Evolutionary conservation across 2,113 vertebrate species (phyloP).

Genomic region (Neodon shergylaensis): DNA sequence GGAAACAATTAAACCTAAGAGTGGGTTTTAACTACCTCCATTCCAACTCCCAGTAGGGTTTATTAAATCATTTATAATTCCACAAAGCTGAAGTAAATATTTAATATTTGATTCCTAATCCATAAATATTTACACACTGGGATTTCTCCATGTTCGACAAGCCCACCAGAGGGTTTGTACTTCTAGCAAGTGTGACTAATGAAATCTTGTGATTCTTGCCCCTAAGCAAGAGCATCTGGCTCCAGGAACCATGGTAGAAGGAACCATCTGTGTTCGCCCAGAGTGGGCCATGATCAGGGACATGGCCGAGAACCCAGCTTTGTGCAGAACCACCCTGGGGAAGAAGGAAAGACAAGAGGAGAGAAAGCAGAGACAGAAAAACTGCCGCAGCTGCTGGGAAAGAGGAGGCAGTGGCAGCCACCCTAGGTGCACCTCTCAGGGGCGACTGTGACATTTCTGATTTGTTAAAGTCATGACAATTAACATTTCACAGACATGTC

Average conservation of each 20-base stretch:
- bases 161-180: slow-evolving; percentile 62
- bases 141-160: slow-evolving; percentile 74
- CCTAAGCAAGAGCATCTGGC: not conserved
- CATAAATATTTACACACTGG: slow-evolving; percentile 77
- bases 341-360: not conserved
- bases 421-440: not conserved
- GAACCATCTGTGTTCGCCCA: not conserved
- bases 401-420: too few relatives aligned
- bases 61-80: slow-evolving; percentile 81
- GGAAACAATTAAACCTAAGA: slow-evolving; percentile 21
- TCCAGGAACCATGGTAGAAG: not conserved
- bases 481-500: slow-evolving; percentile 24
- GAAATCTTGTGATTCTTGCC: slow-evolving; percentile 63
- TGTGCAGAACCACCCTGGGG: not conserved
- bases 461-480: not conserved
- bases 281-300: accelerated
- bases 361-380: not conserved
- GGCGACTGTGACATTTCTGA: not conserved
- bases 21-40: slow-evolving; percentile 66
- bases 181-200: slow-evolving; percentile 72
- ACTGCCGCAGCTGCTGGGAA: not conserved
- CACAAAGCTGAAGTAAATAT: slow-evolving; percentile 78
- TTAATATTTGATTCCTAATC: slow-evolving; percentile 84
- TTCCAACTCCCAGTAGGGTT: slow-evolving; percentile 58
- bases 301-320: not conserved